phyloP scores from a whole-genome alignment of 1,140 invertebrate species.

The Acromyrmex charruanus region DNA sequence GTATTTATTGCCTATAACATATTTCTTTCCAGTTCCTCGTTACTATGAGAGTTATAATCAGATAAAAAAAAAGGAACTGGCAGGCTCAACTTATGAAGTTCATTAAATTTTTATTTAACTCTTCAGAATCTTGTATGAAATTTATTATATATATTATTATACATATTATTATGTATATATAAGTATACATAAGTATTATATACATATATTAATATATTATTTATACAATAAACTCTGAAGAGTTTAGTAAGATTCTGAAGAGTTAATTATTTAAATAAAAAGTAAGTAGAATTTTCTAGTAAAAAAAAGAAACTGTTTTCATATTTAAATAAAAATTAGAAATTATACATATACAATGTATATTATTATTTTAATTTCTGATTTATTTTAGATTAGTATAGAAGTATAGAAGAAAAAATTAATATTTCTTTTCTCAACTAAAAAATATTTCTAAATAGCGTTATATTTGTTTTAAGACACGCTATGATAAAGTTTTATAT shows the following conservation, averaged over 20 bases:
- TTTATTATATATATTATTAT: background rate
- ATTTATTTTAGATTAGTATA: background rate
- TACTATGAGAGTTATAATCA: background rate
- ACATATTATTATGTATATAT: no score
- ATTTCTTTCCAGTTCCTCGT: background rate
- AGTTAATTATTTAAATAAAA: slow-evolving; percentile 11
- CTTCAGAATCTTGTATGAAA: background rate
- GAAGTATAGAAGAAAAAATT: background rate
- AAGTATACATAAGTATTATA: no score
- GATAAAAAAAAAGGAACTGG: background rate
- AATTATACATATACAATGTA: no score
- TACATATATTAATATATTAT: background rate
- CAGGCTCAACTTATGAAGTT: background rate
- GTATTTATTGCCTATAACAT: background rate
- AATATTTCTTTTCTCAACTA: background rate
- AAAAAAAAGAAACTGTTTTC: background rate
- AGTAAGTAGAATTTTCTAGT: background rate
- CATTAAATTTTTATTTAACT: slow-evolving; percentile 20
- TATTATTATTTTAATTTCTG: no score
- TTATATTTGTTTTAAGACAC: background rate
- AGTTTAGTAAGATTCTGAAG: background rate
- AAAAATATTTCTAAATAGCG: slow-evolving; percentile 20
- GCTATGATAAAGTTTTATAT: background rate
- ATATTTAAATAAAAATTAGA: background rate
- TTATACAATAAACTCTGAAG: background rate